phyloP scores from a whole-genome alignment of 1,140 invertebrate genomes.

The Venturia canescens region DNA sequence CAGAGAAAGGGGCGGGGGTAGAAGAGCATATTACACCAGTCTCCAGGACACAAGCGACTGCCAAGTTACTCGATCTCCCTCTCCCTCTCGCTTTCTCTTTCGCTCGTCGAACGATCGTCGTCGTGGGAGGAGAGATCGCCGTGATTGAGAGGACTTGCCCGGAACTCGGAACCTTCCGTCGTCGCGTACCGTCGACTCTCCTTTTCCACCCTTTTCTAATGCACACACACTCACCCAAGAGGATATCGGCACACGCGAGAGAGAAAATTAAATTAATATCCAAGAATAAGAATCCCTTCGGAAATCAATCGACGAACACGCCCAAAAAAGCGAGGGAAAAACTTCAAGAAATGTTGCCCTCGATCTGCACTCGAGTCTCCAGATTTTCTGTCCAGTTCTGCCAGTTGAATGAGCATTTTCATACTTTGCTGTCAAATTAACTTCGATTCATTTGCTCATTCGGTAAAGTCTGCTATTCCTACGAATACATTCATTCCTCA shows the following conservation, averaged over 20 bases:
- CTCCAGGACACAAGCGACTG: conserved; percentile 48
- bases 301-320: conserved; percentile 29
- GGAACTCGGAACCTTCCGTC: conserved; percentile 43
- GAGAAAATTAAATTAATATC: conserved; percentile 38
- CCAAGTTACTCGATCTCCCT: conserved; percentile 31
- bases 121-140: conserved; percentile 58
- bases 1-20: conserved; percentile 1
- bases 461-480: too few species aligned
- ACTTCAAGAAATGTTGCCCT: neutral
- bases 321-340: neutral
- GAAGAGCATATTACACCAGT: conserved; percentile 31
- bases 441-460: too few species aligned
- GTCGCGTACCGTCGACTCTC: conserved; percentile 21
- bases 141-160: conserved; percentile 62
- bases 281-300: conserved; percentile 43
- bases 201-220: neutral
- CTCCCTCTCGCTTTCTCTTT: conserved; percentile 60
- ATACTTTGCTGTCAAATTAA: neutral
- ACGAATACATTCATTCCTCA: too few species aligned
- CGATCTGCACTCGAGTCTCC: neutral
- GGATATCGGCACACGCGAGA: conserved; percentile 17
- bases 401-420: too few species aligned
- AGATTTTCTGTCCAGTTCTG: too few species aligned
- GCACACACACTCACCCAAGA: neutral
- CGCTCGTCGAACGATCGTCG: conserved; percentile 62